phyloP scores from a whole-genome alignment of 2,888 invertebrate genomes.

The Agelastica alni region DNA sequence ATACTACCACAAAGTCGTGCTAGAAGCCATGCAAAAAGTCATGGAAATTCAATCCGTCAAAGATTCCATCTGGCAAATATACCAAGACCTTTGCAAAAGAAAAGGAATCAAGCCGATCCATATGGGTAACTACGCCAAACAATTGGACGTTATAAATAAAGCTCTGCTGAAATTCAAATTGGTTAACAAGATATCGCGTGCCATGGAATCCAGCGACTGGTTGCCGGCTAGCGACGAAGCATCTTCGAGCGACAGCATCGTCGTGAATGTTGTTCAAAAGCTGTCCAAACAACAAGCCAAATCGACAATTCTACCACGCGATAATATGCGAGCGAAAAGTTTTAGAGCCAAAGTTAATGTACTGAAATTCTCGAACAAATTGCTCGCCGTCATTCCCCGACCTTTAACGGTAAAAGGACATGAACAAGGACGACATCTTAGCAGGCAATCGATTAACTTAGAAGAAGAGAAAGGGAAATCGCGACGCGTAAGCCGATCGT shows the following conservation, averaged over 20 bases:
- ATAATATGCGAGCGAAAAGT: no score
- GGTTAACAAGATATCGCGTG: constrained; percentile 6
- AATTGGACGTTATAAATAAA: constrained; percentile 14
- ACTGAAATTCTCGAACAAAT: no score
- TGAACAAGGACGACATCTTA: no score
- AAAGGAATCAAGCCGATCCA: constrained; percentile 4
- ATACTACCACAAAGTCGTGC: constrained; percentile 5
- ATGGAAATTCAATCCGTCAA: constrained; percentile 9
- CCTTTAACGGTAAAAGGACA: no score
- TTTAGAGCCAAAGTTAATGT: no score
- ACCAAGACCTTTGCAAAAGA: constrained; percentile 9
- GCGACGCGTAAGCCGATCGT: no score
- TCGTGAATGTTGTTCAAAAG: constrained; percentile 12
- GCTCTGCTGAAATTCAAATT: constrained; percentile 3
- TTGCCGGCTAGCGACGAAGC: constrained; percentile 1
- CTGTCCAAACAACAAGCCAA: neutral
- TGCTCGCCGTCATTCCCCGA: no score
- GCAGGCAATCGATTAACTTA: no score
- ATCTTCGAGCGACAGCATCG: constrained; percentile 3
- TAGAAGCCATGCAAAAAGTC: constrained; percentile 11
- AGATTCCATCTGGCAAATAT: constrained; percentile 13
- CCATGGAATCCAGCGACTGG: neutral
- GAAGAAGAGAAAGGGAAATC: no score
- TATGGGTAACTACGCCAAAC: constrained; percentile 3
- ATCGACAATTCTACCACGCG: no score